These are phyloP conservation scores for Chaetops frenatus DNA, from an alignment of 2,113 vertebrate genomes.

Conservation along the genomic window DNA sequence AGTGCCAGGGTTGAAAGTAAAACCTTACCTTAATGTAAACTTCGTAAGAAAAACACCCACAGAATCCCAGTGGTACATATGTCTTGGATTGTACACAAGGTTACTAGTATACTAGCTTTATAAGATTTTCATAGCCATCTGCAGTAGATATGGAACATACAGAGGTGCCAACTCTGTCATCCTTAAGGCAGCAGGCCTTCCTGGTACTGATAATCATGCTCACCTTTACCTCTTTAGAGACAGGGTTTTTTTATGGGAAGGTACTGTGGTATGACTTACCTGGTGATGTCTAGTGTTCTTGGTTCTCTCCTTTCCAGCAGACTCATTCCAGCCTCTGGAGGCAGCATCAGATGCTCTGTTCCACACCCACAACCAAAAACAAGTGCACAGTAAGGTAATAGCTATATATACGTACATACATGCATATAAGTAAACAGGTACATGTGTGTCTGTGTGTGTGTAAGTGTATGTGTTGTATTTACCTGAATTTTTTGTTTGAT, in stretches of 20 bases:
- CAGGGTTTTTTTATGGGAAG: background rate
- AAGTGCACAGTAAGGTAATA: background rate
- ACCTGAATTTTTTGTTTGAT: background rate
- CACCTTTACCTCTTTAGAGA: background rate
- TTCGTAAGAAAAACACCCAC: background rate
- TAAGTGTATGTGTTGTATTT: background rate
- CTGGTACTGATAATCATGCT: background rate
- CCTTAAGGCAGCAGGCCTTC: background rate
- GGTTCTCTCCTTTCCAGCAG: background rate
- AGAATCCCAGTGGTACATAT: background rate
- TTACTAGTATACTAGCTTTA: background rate
- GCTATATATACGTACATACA: no score
- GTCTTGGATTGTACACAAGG: background rate
- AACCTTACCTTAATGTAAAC: background rate
- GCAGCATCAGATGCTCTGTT: background rate
- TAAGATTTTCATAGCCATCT: background rate
- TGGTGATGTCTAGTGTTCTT: background rate
- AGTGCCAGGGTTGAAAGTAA: background rate
- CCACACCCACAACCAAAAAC: background rate
- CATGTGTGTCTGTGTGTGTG: accelerated
- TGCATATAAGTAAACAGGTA: no score
- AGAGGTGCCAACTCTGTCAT: background rate
- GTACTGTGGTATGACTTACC: background rate
- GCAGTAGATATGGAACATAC: background rate
- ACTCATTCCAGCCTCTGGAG: background rate